phyloP scores from a whole-genome alignment of 2,797 vertebrate species.

The Alauda arvensis region DNA sequence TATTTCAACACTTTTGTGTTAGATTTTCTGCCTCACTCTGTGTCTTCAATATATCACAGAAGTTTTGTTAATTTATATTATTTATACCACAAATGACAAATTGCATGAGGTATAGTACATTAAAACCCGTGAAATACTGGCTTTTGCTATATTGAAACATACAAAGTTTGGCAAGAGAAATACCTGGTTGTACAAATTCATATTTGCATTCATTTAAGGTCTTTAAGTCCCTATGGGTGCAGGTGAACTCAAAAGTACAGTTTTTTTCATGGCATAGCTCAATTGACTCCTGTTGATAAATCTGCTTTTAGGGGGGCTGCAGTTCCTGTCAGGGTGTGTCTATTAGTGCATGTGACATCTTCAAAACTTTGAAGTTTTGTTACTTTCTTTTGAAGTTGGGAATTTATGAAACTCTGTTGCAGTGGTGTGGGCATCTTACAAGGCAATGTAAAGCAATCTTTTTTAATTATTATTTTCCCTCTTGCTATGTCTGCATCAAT shows the following conservation, averaged over 20 bases:
- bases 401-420: neutral
- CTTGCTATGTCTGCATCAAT: neutral
- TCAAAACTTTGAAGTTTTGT: neutral
- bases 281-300: neutral
- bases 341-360: neutral
- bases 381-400: neutral
- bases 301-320: neutral
- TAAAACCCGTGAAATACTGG: neutral
- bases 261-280: neutral
- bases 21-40: neutral
- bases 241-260: neutral
- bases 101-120: neutral
- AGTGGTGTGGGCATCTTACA: neutral
- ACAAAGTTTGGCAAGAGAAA: neutral
- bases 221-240: neutral
- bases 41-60: neutral
- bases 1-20: neutral
- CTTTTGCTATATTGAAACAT: neutral
- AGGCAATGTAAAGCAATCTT: neutral
- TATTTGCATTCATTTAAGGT: neutral
- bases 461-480: no score
- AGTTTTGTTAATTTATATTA: neutral
- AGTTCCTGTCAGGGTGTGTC: neutral
- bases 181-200: neutral
- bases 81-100: neutral